phyloP scores from a whole-genome alignment of 2,797 vertebrate genomes.

The Myotis findleyi region DNA sequence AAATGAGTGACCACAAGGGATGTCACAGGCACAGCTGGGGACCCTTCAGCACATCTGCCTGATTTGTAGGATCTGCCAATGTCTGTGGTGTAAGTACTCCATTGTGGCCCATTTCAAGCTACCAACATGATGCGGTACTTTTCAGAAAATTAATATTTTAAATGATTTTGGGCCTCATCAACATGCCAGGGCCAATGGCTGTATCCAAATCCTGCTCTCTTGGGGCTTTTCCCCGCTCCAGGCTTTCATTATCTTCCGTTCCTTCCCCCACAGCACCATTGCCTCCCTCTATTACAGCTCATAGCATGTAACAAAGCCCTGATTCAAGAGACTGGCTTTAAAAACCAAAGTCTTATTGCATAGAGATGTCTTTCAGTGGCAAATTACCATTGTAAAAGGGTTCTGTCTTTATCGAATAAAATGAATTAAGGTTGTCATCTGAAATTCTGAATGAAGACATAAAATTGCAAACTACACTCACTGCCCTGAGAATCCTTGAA shows the following conservation, averaged over 20 bases:
- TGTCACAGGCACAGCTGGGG: background rate
- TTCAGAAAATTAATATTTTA: constrained; percentile 2
- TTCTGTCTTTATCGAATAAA: background rate
- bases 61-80: background rate
- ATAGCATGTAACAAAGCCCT: background rate
- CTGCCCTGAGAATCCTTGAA: background rate
- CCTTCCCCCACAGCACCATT: background rate
- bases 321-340: background rate
- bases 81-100: background rate
- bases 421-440: background rate
- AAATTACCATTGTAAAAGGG: background rate
- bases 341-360: background rate
- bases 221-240: background rate
- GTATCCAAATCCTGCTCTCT: background rate
- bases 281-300: background rate
- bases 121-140: background rate
- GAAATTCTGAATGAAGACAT: constrained; percentile 28
- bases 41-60: too few relatives aligned
- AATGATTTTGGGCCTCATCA: background rate
- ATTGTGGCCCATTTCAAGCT: background rate
- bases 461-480: background rate
- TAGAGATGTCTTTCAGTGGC: background rate
- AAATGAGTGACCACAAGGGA: background rate
- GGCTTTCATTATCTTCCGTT: background rate
- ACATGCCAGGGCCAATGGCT: background rate